Evolutionary conservation across 2,797 vertebrate genomes (phyloP).

Genomic region (Rhynchotus rufescens): DNA sequence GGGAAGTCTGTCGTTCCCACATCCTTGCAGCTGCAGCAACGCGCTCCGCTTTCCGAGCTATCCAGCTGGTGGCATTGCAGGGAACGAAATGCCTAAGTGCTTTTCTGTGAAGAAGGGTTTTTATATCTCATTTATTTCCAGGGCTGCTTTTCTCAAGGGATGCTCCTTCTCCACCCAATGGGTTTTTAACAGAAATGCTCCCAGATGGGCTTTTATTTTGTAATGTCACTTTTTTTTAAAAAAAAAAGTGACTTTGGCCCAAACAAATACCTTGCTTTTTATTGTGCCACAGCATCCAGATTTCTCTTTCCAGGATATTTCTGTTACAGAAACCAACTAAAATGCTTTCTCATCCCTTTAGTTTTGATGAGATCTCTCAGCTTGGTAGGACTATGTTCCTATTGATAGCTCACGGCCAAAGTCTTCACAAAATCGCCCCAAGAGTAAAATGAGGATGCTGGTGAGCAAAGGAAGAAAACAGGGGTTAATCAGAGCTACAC

Average conservation of each 20-base stretch:
- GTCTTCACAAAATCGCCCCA: not conserved
- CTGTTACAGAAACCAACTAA: not conserved
- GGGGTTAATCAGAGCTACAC: not conserved
- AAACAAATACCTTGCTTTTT: accelerated
- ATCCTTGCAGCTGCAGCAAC: not conserved
- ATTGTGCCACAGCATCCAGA: not conserved
- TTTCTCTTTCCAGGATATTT: not conserved
- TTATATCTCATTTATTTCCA: not conserved
- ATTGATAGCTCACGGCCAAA: not conserved
- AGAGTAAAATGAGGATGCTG: not conserved
- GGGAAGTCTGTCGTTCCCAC: not conserved
- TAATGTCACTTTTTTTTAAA: not conserved
- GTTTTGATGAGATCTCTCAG: not conserved
- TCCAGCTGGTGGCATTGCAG: not conserved
- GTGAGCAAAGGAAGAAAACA: not conserved
- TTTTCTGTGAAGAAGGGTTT: not conserved
- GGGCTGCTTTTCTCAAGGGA: not conserved
- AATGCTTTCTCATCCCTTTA: not conserved
- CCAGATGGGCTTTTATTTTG: not conserved
- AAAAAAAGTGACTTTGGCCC: not conserved
- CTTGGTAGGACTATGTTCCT: not conserved
- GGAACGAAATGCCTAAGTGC: not conserved
- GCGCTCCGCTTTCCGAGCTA: not conserved
- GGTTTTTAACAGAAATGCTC: not conserved
- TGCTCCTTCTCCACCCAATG: accelerated